Evolutionary conservation across 2,888 invertebrate genomes (phyloP).

Genomic region (Unio delphinus): DNA sequence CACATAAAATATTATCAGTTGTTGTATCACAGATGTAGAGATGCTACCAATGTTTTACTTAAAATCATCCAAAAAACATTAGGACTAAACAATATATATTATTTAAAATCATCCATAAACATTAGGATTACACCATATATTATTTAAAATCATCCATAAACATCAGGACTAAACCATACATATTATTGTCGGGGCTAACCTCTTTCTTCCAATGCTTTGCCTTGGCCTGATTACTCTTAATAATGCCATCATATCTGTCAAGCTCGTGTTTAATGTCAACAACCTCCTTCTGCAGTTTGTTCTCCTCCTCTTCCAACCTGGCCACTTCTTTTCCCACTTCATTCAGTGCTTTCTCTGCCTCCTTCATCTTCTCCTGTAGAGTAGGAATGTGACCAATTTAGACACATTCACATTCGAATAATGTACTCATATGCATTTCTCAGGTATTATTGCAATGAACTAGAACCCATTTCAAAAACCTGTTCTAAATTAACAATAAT

Average conservation of each 20-base stretch:
- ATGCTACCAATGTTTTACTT: too few relatives aligned
- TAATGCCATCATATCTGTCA: constrained; percentile 70
- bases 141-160: not conserved
- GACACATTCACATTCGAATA: not conserved
- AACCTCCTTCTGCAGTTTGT: constrained; percentile 78
- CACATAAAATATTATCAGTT: too few relatives aligned
- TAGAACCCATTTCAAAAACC: too few relatives aligned
- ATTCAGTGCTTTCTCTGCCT: constrained; percentile 54
- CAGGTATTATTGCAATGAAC: too few relatives aligned
- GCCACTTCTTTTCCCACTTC: constrained; percentile 53
- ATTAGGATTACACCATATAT: not conserved
- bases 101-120: too few relatives aligned
- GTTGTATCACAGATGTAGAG: too few relatives aligned
- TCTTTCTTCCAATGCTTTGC: constrained; percentile 71
- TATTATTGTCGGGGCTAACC: constrained; percentile 57
- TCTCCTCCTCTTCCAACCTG: constrained; percentile 60
- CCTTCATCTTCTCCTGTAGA: constrained; percentile 60
- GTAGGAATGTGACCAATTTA: not conserved
- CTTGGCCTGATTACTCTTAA: constrained; percentile 68
- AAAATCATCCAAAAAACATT: too few relatives aligned
- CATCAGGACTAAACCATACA: too few relatives aligned
- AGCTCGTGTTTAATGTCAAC: constrained; percentile 84
- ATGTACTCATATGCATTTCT: too few relatives aligned
- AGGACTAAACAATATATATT: too few relatives aligned
- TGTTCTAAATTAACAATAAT: too few relatives aligned